phyloP scores from a whole-genome alignment of 2,113 vertebrate species.

The Salvelinus alpinus region DNA sequence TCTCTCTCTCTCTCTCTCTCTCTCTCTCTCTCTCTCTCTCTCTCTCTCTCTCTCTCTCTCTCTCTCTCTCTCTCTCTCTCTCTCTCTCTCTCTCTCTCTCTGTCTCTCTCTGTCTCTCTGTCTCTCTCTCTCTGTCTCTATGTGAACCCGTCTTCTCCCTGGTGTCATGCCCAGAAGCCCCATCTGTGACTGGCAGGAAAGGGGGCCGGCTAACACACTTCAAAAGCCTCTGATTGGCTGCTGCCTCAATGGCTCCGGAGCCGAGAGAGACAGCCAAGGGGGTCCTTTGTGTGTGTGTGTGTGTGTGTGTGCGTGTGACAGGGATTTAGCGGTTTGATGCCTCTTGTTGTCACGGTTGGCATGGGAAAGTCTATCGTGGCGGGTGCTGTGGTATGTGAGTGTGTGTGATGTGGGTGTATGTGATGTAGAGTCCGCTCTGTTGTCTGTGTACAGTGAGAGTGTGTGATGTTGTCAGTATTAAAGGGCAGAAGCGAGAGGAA shows the following conservation, averaged over 20 bases:
- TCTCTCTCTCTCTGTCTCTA: conserved; percentile 15
- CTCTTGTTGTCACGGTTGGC: conserved; percentile 51
- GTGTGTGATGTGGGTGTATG: background rate
- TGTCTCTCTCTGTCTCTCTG: background rate
- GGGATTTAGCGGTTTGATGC: conserved; percentile 31
- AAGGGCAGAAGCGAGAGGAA: background rate
- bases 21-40: background rate
- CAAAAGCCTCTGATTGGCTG: conserved; percentile 46
- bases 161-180: conserved; percentile 57
- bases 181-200: conserved; percentile 57
- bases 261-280: conserved; percentile 12
- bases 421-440: no score
- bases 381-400: conserved; percentile 2
- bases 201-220: conserved; percentile 59
- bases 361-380: conserved; percentile 16
- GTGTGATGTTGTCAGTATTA: conserved; percentile 1
- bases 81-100: background rate
- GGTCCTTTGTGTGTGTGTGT: conserved; percentile 1
- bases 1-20: background rate
- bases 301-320: background rate
- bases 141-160: conserved; percentile 48
- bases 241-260: conserved; percentile 41
- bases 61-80: background rate
- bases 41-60: background rate
- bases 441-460: background rate